Percentiles rank a stretch among this genome's conserved stretches.
Evolutionary conservation across 2,888 invertebrate species (phyloP).

Genomic region (Pecten maximus): DNA sequence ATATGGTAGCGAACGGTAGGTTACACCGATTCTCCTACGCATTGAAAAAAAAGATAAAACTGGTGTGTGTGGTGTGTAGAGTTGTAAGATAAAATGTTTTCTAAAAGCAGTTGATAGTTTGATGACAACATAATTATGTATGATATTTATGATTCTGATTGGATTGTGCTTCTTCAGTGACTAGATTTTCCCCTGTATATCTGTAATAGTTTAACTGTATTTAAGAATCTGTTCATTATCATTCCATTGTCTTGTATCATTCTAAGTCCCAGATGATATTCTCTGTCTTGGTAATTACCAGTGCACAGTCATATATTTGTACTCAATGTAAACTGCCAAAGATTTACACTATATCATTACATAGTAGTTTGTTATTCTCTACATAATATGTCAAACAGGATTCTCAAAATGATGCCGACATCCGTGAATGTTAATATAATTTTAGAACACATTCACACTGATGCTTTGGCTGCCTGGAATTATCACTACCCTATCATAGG

Average conservation of each 20-base stretch:
- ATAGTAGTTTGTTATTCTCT: background rate
- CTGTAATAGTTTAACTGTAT: too few relatives aligned
- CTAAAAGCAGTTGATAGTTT: too few relatives aligned
- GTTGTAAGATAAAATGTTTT: too few relatives aligned
- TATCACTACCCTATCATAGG: too few relatives aligned
- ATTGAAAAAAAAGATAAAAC: too few relatives aligned
- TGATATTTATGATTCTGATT: too few relatives aligned
- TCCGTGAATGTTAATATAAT: background rate
- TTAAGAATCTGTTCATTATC: background rate
- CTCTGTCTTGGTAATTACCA: background rate
- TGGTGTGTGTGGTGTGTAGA: too few relatives aligned
- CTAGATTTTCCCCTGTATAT: background rate
- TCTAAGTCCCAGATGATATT: background rate
- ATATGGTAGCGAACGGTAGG: too few relatives aligned
- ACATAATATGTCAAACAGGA: background rate
- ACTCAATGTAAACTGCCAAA: background rate
- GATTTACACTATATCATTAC: background rate
- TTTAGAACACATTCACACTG: too few relatives aligned
- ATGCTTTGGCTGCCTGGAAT: too few relatives aligned
- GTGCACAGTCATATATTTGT: background rate
- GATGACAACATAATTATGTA: too few relatives aligned
- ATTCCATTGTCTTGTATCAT: conserved; percentile 18
- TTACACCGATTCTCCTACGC: too few relatives aligned
- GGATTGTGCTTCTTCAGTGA: background rate
- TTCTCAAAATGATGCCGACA: background rate